Evolutionary conservation across 64 coral and sea anemone genomes (phyloP).

Genomic region (Pachyseris speciosa): DNA sequence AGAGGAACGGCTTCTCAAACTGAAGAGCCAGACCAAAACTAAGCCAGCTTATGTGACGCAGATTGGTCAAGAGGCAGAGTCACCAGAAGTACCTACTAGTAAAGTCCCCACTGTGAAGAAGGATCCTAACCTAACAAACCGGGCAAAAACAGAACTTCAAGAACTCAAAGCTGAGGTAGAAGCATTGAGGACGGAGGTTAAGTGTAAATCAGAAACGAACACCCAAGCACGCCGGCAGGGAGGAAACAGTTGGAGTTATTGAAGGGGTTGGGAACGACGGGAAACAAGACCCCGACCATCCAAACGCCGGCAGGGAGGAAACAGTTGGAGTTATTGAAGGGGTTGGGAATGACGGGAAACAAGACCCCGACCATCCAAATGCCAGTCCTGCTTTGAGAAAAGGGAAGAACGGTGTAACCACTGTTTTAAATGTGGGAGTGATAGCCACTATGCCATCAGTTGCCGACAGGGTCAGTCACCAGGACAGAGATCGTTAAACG

Average conservation of each 20-base stretch:
- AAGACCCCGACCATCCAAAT: not conserved
- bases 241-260: not conserved
- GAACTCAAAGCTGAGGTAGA: slow-evolving; percentile 24
- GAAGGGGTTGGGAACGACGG: not conserved
- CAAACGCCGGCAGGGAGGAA: not conserved
- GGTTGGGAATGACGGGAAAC: not conserved
- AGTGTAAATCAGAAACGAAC: not conserved
- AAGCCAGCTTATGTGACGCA: not conserved
- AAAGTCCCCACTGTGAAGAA: not conserved
- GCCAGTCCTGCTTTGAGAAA: slow-evolving; percentile 3
- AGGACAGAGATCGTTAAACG: too few relatives aligned
- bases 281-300: not conserved
- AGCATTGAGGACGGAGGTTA: slow-evolving; percentile 10
- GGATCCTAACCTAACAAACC: not conserved
- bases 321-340: not conserved
- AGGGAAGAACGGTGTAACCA: not conserved
- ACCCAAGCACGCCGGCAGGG: too few relatives aligned
- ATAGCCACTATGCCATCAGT: slow-evolving; percentile 48
- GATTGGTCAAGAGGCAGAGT: not conserved
- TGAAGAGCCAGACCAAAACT: slow-evolving; percentile 16
- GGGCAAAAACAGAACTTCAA: not conserved
- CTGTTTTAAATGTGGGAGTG: slow-evolving; percentile 63
- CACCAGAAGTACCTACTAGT: not conserved
- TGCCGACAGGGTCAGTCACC: too few relatives aligned
- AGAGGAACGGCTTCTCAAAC: slow-evolving; percentile 6